Percentiles rank a stretch among this genome's conserved stretches.
Conservation (phyloP, 2,113 vertebrate species). For the Epinephelus moara region DNA sequence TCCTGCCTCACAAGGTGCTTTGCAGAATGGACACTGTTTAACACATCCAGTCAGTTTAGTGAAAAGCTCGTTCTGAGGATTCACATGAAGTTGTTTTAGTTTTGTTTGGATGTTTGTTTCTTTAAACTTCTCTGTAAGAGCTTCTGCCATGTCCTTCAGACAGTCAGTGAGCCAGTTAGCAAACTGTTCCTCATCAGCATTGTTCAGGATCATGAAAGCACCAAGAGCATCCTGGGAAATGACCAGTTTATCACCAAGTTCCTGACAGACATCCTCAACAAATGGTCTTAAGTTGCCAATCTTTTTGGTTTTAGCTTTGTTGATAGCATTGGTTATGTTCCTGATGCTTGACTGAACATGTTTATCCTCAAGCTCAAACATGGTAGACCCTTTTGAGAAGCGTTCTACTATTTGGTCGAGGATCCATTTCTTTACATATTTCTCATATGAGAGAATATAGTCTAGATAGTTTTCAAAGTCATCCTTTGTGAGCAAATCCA, state of each 20-base stretch:
- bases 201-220: slow-evolving; percentile 64
- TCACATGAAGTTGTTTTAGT: no score
- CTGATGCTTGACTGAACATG: slow-evolving; percentile 37
- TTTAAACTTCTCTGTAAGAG: no score
- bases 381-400: slow-evolving; percentile 14
- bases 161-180: no score
- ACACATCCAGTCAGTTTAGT: no score
- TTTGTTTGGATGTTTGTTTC: no score
- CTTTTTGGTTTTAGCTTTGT: slow-evolving; percentile 45
- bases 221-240: slow-evolving; percentile 68
- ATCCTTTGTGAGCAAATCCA: slow-evolving; percentile 41
- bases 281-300: slow-evolving; percentile 50
- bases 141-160: no score
- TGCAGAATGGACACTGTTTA: no score
- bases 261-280: slow-evolving; percentile 54
- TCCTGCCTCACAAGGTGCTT: no score
- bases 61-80: no score
- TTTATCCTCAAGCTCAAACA: slow-evolving; percentile 27
- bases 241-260: slow-evolving; percentile 62
- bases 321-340: slow-evolving; percentile 55
- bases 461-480: not conserved
- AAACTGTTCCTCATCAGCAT: no score
- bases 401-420: not conserved
- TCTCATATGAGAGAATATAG: slow-evolving; percentile 39
- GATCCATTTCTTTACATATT: slow-evolving; percentile 59